phyloP scores from a whole-genome alignment of 1,140 invertebrate species.

The Platyura marginata region DNA sequence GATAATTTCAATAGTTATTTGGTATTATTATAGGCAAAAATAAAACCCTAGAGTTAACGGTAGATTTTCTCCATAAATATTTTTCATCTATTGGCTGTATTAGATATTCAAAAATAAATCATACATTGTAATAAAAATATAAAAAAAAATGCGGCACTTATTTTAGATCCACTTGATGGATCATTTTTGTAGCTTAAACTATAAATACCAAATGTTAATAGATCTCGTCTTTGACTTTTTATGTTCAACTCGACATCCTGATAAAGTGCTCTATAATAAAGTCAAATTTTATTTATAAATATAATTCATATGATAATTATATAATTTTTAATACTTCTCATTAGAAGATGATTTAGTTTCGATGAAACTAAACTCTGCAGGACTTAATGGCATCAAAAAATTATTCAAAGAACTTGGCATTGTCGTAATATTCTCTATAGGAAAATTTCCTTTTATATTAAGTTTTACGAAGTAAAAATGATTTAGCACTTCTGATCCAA shows the following conservation, averaged over 20 bases:
- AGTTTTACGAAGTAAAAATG: not conserved
- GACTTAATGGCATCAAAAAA: not conserved
- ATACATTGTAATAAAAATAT: too few species aligned
- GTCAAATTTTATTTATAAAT: too few species aligned
- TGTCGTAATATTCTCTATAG: not conserved
- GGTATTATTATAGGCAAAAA: too few species aligned
- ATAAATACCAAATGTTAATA: not conserved
- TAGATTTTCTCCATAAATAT: too few species aligned
- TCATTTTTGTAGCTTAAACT: not conserved
- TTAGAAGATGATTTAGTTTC: not conserved
- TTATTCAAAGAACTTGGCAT: not conserved
- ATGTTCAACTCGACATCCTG: not conserved
- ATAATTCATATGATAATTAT: not conserved
- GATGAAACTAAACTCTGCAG: not conserved
- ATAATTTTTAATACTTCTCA: not conserved
- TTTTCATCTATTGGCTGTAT: too few species aligned
- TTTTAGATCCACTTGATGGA: not conserved
- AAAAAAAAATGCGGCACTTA: not conserved
- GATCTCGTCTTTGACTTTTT: not conserved
- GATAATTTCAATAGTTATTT: too few species aligned
- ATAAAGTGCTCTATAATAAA: not conserved
- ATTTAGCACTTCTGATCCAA: not conserved
- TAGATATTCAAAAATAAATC: too few species aligned
- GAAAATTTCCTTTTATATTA: not conserved
- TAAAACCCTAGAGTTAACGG: too few species aligned